These are phyloP conservation scores for Ceratotherium simum DNA, from an alignment of 2,113 vertebrate genomes.

Conservation along the genomic window DNA sequence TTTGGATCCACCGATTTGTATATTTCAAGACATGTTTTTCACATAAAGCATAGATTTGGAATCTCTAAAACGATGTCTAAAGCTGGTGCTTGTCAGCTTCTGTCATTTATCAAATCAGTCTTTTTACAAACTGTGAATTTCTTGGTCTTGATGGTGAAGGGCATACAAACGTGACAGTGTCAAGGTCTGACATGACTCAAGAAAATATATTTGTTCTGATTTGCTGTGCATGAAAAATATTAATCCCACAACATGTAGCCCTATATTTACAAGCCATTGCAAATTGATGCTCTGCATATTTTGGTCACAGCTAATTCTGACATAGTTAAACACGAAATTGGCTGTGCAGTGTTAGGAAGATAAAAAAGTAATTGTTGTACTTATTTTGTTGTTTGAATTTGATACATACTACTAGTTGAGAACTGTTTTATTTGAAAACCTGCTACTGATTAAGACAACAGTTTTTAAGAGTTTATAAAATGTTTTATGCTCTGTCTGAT, in stretches of 20 bases:
- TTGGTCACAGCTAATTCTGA: constrained; percentile 77
- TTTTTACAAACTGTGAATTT: constrained; percentile 52
- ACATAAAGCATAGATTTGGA: constrained; percentile 39
- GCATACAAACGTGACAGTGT: constrained; percentile 55
- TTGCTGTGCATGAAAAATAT: constrained; percentile 67
- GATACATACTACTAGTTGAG: constrained; percentile 2
- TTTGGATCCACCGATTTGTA: not conserved
- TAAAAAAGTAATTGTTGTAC: constrained; percentile 36
- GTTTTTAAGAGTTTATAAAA: constrained; percentile 41
- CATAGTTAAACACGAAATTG: constrained; percentile 67
- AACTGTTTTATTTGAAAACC: constrained; percentile 16
- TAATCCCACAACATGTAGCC: constrained; percentile 68
- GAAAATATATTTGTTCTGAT: constrained; percentile 69
- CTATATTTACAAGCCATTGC: constrained; percentile 72
- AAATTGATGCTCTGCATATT: constrained; percentile 73
- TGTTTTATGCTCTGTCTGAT: not conserved
- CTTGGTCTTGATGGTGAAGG: constrained; percentile 63
- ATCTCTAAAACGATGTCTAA: constrained; percentile 59
- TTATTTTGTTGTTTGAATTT: constrained; percentile 49
- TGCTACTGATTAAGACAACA: not conserved
- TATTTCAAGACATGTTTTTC: constrained; percentile 44
- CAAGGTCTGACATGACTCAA: constrained; percentile 61
- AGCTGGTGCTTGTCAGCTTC: constrained; percentile 54
- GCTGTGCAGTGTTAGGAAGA: not conserved
- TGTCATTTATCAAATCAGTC: constrained; percentile 52